phyloP scores from a whole-genome alignment of 1,140 invertebrate genomes.

The Radopholus similis region DNA sequence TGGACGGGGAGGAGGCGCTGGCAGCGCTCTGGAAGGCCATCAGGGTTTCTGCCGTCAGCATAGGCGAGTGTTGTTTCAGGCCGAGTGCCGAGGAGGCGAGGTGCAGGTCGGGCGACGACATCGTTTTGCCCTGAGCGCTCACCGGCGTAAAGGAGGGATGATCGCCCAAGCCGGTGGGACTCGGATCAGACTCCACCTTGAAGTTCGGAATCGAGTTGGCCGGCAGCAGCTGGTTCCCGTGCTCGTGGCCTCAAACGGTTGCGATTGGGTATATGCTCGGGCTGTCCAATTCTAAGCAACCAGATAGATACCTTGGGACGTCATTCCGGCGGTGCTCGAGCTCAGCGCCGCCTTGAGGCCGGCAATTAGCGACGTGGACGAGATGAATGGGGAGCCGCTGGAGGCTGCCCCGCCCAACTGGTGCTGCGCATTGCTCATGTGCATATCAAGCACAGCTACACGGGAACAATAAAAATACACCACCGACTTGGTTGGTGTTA shows the following conservation, averaged over 20 bases:
- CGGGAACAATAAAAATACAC: neutral
- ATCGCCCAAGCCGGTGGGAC: neutral
- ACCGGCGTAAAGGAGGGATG: neutral
- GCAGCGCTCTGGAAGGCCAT: constrained; percentile 18
- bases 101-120: constrained; percentile 15
- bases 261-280: too few relatives aligned
- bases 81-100: constrained; percentile 1
- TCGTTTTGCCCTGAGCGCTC: constrained; percentile 6
- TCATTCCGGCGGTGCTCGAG: neutral
- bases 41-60: constrained; percentile 8
- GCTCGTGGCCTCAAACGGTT: too few relatives aligned
- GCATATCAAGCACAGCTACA: constrained; percentile 38
- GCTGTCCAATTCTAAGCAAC: too few relatives aligned
- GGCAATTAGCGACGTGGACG: constrained; percentile 27
- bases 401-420: neutral
- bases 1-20: neutral
- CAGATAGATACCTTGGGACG: neutral
- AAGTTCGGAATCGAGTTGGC: constrained; percentile 14
- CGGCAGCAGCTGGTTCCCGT: constrained; percentile 13
- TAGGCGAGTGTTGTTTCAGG: constrained; percentile 19
- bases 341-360: constrained; percentile 17
- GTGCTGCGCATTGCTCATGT: constrained; percentile 26
- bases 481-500: neutral
- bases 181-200: neutral
- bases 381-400: constrained; percentile 19